phyloP scores from a whole-genome alignment of 2,888 invertebrate species.

The Serripes groenlandicus region DNA sequence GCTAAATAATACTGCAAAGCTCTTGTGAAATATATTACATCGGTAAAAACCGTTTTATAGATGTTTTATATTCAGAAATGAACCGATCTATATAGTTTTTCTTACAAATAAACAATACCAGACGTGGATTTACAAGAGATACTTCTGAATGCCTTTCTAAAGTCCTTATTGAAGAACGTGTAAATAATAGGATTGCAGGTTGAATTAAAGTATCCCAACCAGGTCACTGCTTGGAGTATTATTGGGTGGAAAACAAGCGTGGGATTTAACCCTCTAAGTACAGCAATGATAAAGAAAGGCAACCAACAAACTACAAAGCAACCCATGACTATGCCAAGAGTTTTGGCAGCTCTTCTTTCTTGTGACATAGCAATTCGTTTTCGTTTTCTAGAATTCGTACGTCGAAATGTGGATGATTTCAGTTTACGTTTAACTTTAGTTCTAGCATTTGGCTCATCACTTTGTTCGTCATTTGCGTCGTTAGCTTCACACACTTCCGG shows the following conservation, averaged over 20 bases:
- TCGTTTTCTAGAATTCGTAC: constrained; percentile 58
- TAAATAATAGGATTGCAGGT: constrained; percentile 97
- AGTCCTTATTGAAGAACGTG: constrained; percentile 98
- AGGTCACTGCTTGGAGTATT: constrained; percentile 95
- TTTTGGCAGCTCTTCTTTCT: constrained; percentile 91
- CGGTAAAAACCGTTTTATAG: too few relatives aligned
- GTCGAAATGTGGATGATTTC: constrained; percentile 53
- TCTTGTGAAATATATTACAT: too few relatives aligned
- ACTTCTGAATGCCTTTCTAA: constrained; percentile 96
- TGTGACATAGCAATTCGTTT: constrained; percentile 76
- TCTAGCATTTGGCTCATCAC: constrained; percentile 30
- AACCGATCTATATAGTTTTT: too few relatives aligned
- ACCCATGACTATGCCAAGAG: constrained; percentile 98
- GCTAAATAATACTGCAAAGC: too few relatives aligned
- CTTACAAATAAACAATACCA: constrained; percentile 22
- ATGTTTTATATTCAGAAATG: too few relatives aligned
- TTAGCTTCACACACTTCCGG: constrained; percentile 2
- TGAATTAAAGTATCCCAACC: constrained; percentile 99
- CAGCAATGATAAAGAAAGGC: constrained; percentile 96
- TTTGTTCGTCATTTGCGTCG: constrained; percentile 34
- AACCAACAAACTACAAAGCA: constrained; percentile 93
- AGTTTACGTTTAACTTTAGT: constrained; percentile 21
- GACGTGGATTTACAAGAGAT: constrained; percentile 31
- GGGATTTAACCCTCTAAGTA: constrained; percentile 93
- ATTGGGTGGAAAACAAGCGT: constrained; percentile 93